These are phyloP conservation scores for Diceros bicornis DNA, from an alignment of 2,797 vertebrate species.

Conservation along the genomic window DNA sequence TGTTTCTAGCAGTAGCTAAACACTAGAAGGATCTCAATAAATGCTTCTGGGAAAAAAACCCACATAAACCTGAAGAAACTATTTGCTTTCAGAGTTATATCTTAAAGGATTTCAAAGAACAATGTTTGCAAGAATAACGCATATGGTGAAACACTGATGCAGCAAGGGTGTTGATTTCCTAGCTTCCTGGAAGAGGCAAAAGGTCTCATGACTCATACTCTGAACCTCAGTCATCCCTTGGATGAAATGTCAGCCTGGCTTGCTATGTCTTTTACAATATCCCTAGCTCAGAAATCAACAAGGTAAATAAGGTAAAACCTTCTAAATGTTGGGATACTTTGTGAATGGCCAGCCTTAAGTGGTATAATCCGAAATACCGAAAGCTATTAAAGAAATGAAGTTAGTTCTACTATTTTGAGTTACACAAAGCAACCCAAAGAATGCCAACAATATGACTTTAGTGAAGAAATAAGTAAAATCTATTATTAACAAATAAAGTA, in stretches of 20 bases:
- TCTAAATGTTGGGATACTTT: background rate
- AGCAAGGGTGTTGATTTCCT: background rate
- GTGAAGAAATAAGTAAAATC: conserved; percentile 6
- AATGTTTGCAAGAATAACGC: background rate
- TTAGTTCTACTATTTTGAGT: conserved; percentile 15
- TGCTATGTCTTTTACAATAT: background rate
- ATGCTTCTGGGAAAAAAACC: background rate
- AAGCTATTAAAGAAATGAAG: background rate
- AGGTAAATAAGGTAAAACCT: background rate
- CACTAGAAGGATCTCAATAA: conserved; percentile 26
- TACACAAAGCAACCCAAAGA: conserved; percentile 31
- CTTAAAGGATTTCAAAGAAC: background rate
- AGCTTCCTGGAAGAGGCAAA: conserved; percentile 17
- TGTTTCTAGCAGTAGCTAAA: background rate
- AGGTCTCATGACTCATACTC: background rate
- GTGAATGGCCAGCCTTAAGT: background rate
- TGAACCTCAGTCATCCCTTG: background rate
- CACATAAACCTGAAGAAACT: conserved; percentile 4
- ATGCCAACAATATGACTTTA: background rate
- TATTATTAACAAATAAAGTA: background rate
- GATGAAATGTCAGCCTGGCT: background rate
- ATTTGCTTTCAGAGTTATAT: background rate
- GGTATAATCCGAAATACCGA: background rate
- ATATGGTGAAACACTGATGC: background rate
- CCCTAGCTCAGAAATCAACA: background rate